phyloP scores from a whole-genome alignment of 2,113 vertebrate genomes.

The Rhineura floridana region DNA sequence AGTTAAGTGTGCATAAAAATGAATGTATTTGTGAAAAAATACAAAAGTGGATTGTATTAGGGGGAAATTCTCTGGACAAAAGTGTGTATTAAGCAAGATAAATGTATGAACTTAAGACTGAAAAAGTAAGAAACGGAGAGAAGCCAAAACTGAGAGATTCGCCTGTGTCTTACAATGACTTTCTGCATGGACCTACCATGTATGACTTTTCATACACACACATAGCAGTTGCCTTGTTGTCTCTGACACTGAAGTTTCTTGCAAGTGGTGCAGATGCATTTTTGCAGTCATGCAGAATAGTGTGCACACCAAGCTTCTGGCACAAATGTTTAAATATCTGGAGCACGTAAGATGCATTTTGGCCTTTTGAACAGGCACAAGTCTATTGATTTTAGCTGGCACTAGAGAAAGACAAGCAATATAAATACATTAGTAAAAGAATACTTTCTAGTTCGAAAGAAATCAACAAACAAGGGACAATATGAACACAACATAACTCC shows the following conservation, averaged over 20 bases:
- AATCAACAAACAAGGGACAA: slow-evolving; percentile 2
- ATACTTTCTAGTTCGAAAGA: background rate
- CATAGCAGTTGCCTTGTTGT: background rate
- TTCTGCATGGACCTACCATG: background rate
- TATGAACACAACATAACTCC: background rate
- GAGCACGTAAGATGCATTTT: background rate
- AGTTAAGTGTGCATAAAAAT: too few species aligned
- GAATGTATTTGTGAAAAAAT: too few species aligned
- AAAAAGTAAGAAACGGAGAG: too few species aligned
- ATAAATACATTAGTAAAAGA: background rate
- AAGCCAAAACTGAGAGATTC: too few species aligned
- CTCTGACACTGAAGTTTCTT: background rate
- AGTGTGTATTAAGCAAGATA: too few species aligned
- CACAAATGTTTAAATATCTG: background rate
- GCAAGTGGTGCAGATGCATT: background rate
- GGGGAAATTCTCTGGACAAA: too few species aligned
- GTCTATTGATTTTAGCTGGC: background rate
- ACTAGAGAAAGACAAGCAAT: background rate
- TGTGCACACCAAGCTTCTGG: background rate
- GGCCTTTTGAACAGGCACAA: background rate
- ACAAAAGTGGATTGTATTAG: too few species aligned
- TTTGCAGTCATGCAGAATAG: background rate
- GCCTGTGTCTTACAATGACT: background rate
- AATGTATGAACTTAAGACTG: too few species aligned
- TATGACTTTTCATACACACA: background rate